Base-by-base conservation (phyloP, 1,140 invertebrate genomes). In the Pristionchus pacificus region DNA sequence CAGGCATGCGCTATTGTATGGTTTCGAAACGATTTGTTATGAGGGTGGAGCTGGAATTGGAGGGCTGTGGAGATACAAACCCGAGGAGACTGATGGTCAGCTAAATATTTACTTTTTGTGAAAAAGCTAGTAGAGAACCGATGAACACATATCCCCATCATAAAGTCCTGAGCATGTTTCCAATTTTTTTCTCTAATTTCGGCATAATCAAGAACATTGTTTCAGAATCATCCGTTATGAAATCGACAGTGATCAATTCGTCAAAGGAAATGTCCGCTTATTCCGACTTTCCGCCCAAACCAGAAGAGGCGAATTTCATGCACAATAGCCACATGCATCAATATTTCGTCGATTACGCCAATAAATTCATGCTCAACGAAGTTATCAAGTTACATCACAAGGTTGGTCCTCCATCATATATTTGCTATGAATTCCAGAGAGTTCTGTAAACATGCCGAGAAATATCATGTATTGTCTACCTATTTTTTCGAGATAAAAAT, bases 241-340 rank as follows among this genome's bases (percentile, higher is more conserved):
- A 80, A 31, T 78, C 78, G n/a, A 85, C 84, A 0, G 76, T 86
- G 6, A 84, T 85, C 65, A 87, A 87, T 75, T 85, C 85, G 0
- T 85, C 84, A 57, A 87, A 87, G 70, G 87, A 87, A 74, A 81
- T 87, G 77, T 85, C 84, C 77, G 78, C 82, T 0, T 87, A 81
- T 78, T 85, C 85, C 66, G 86, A 87, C 74, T 87, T 84, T 68
- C 86, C 86, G 1, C 84, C 85, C 6, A 82, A 85, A 10, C n/a
- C n/a, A n/a, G n/a, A n/a, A n/a, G n/a, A n/a, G n/a, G n/a, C n/a
- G n/a, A n/a, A n/a, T n/a, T n/a, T 83, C 73, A 86, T 87, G 86
- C 86, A 85, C 74, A 84, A 87, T 74, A 77, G 77, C n/a, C 58
- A 79, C 57, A 80, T 87, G 31, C 60, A 80, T 24, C 74, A 84